phyloP scores from a whole-genome alignment of 2,113 vertebrate genomes.

The Xiphophorus hellerii region DNA sequence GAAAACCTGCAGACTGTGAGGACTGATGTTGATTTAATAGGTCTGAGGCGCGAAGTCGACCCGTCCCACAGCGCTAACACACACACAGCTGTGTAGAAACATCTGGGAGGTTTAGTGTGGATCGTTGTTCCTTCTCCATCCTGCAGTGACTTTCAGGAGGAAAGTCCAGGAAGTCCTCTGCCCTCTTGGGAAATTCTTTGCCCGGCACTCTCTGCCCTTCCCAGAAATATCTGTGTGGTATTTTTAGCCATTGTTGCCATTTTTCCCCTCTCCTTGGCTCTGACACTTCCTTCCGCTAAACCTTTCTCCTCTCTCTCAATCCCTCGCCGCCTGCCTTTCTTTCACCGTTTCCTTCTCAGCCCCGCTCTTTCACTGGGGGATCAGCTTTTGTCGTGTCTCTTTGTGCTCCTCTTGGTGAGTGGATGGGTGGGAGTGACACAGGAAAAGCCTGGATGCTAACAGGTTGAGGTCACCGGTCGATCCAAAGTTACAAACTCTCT shows the following conservation, averaged over 20 bases:
- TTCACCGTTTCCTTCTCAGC: constrained; percentile 7
- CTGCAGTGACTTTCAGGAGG: not conserved
- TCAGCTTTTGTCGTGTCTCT: constrained; percentile 21
- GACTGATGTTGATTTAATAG: too few species aligned
- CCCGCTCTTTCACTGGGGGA: not conserved
- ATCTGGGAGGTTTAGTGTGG: not conserved
- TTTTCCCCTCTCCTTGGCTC: constrained; percentile 51
- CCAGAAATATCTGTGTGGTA: constrained; percentile 47
- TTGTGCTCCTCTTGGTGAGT: constrained; percentile 23
- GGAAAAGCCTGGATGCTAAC: constrained; percentile 21
- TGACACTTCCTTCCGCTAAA: constrained; percentile 62
- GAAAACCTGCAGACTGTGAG: too few species aligned
- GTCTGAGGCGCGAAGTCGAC: too few species aligned
- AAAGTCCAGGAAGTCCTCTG: not conserved
- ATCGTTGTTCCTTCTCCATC: not conserved
- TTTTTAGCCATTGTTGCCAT: constrained; percentile 72
- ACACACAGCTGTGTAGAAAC: not conserved
- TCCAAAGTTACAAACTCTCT: not conserved
- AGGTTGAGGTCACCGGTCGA: constrained; percentile 32
- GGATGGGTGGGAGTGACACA: constrained; percentile 29
- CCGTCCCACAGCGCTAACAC: too few species aligned
- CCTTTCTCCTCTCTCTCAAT: constrained; percentile 31
- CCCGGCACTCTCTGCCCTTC: constrained; percentile 36
- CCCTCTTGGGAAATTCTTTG: constrained; percentile 33
- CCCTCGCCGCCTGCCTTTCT: constrained; percentile 19